A percentile compares a stretch with the other conserved stretches of the same genome.
Evolutionary conservation across 53 echinoderm and acorn worm genomes (phyloP).

Genomic region (Henricia sp.): DNA sequence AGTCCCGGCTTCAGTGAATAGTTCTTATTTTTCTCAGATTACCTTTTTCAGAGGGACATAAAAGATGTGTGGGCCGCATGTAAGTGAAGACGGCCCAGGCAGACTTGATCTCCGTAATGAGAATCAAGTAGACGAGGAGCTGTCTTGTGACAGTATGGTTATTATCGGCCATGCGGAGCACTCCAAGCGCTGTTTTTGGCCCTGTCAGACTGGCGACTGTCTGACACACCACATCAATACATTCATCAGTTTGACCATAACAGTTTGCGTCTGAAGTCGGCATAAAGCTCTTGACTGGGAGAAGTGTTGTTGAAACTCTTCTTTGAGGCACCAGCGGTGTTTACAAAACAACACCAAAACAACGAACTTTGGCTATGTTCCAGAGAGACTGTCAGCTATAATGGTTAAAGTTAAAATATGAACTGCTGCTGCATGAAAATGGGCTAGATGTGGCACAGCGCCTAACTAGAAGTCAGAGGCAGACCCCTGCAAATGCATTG

Average conservation of each 20-base stretch:
- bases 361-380: not conserved
- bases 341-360: too few species aligned
- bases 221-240: slow-evolving; percentile 51
- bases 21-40: too few species aligned
- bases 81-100: slow-evolving; percentile 24
- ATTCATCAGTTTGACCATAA: slow-evolving; percentile 57
- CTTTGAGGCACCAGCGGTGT: too few species aligned
- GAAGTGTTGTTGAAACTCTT: too few species aligned
- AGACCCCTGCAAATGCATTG: too few species aligned
- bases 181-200: slow-evolving; percentile 28
- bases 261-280: too few species aligned
- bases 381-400: not conserved
- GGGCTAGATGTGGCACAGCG: too few species aligned
- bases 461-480: too few species aligned
- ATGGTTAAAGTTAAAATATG: too few species aligned
- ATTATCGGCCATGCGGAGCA: slow-evolving; percentile 36
- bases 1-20: too few species aligned
- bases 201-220: slow-evolving; percentile 39
- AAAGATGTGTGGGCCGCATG: not conserved
- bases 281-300: too few species aligned
- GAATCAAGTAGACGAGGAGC: slow-evolving; percentile 31
- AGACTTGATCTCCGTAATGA: slow-evolving; percentile 37
- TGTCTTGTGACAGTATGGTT: slow-evolving; percentile 48
- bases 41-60: not conserved
- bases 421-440: too few species aligned